These are phyloP conservation scores for Microctonus aethiopoides DNA, from an alignment of 2,888 invertebrate species.

Conservation along the genomic window DNA sequence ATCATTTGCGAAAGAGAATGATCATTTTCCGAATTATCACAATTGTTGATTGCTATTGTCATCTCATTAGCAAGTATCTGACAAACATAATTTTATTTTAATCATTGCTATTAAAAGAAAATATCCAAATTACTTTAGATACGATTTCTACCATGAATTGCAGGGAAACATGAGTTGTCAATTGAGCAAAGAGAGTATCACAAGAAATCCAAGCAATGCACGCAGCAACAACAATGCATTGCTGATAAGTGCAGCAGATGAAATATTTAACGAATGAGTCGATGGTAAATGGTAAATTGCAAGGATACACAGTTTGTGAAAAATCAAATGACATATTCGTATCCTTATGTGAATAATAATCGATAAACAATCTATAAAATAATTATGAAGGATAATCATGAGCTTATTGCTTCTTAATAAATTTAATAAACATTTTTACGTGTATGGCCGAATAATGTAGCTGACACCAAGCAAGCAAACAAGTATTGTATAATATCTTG, in stretches of 20 bases:
- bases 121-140: neutral
- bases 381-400: neutral
- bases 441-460: neutral
- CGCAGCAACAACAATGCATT: slow-evolving; percentile 36
- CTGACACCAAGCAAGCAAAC: neutral
- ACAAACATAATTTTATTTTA: neutral
- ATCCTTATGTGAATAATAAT: neutral
- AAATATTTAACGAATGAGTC: slow-evolving; percentile 34
- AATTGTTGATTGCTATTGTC: neutral
- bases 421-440: neutral
- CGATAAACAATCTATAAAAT: slow-evolving; percentile 4
- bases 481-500: neutral
- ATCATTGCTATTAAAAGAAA: neutral
- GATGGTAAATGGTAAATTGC: slow-evolving; percentile 35
- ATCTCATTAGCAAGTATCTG: neutral
- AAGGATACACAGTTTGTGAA: slow-evolving; percentile 37
- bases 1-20: neutral
- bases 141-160: slow-evolving; percentile 37
- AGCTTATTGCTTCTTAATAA: neutral
- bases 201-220: slow-evolving; percentile 40
- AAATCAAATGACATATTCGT: slow-evolving; percentile 38
- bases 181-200: slow-evolving; percentile 39
- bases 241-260: slow-evolving; percentile 37
- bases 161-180: slow-evolving; percentile 39
- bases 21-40: neutral